phyloP scores from a whole-genome alignment of 2,113 vertebrate genomes.

The Noturus placidus region DNA sequence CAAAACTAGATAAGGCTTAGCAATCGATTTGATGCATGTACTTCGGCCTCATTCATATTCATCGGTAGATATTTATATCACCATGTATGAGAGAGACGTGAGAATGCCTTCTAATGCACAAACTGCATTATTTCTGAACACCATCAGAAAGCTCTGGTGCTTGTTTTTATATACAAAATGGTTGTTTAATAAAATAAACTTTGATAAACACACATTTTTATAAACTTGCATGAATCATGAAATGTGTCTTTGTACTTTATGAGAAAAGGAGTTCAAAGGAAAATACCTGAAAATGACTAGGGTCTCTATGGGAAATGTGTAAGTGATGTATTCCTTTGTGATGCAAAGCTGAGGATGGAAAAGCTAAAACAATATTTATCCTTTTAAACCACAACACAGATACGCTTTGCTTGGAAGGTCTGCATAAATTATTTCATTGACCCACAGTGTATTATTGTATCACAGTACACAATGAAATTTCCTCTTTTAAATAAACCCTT shows the following conservation, averaged over 20 bases:
- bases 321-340: constrained; percentile 9
- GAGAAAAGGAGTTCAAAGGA: background rate
- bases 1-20: background rate
- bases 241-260: background rate
- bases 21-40: constrained; percentile 12
- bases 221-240: background rate
- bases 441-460: constrained; percentile 35
- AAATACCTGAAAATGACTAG: constrained; percentile 19
- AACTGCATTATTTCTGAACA: background rate
- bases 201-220: too few species aligned
- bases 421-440: constrained; percentile 34
- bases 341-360: constrained; percentile 22
- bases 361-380: constrained; percentile 39
- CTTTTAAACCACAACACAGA: constrained; percentile 38
- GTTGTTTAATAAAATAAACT: background rate
- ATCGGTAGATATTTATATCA: constrained; percentile 1
- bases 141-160: background rate
- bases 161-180: background rate
- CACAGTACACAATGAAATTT: constrained; percentile 32
- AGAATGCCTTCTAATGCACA: background rate
- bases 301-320: constrained; percentile 17
- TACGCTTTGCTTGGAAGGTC: constrained; percentile 41
- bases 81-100: background rate
- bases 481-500: constrained; percentile 41
- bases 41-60: background rate